Base-by-base conservation (phyloP, 1,140 invertebrate species). In the Cydia fagiglandana region DNA sequence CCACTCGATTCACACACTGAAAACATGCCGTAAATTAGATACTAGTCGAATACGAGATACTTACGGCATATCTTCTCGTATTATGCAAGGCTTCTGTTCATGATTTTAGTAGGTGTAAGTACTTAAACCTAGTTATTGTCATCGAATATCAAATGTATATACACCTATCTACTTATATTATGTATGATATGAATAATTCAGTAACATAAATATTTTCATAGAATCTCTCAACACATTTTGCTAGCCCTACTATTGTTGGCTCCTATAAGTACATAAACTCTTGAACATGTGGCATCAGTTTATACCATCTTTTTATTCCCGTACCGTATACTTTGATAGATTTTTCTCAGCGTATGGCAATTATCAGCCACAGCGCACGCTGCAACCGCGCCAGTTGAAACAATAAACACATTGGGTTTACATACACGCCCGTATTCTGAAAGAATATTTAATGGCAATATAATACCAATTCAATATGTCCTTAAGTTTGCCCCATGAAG, bases 321-420 rank as follows among this genome's bases (percentile, higher is more conserved):
- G 30, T 24, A 30, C 24, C 24, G 24, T 30, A 41, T 4, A 38
- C 34, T 70, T 68, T 70, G 66, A 70, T 70, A 70, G 66, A 38
- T 70, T 70, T 70, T 70, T 70, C 66, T 70, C 66, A 70, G 34
- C 66, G 34, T 70, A 41, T 70, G 66, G 66, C 34, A 47, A 73
- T 76, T 77, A 76, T n/a, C 77, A 45, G 74, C 30, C 17, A 68
- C 74, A 64, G 64, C 77, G 64, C 75, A 56, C 64, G 66, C 73
- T 66, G 75, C 47, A 79, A 82, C 78, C 78, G 77, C 34, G 74
- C 77, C 73, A 76, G 77, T 76, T 78, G 79, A 64, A 82, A 85
- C 75, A 85, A 85, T 81, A 85, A 85, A 85, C 81, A 70, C 7
- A 9, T 70, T 70, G 66, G 66, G 45, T 20, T 56, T 61, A 61